Evolutionary conservation across 2,888 invertebrate species (phyloP).

Genomic region (Athalia cordata): DNA sequence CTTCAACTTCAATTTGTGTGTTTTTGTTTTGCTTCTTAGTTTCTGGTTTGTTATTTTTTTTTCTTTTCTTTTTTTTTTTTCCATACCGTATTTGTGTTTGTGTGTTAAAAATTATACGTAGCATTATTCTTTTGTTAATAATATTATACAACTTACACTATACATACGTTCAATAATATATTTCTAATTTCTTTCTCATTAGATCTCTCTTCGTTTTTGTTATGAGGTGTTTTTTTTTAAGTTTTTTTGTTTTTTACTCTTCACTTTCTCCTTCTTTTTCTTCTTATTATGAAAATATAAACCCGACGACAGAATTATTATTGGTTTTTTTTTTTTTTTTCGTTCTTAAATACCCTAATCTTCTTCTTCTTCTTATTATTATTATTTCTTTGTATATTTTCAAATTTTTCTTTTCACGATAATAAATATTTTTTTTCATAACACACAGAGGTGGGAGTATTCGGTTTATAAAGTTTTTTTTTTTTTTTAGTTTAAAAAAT

Average conservation of each 20-base stretch:
- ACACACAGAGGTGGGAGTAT: no score
- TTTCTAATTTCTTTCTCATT: neutral
- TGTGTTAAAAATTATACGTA: no score
- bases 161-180: no score
- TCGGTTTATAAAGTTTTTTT: conserved; percentile 30
- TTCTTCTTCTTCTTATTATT: neutral
- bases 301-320: conserved; percentile 1
- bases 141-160: no score
- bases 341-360: neutral
- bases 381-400: neutral
- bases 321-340: neutral
- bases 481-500: no score
- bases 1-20: no score
- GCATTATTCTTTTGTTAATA: no score
- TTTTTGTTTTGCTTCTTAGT: no score
- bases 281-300: conserved; percentile 30
- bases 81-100: no score
- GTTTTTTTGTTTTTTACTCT: neutral
- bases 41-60: no score
- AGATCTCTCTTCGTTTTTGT: neutral
- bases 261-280: neutral
- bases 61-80: no score
- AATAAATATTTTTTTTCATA: no score
- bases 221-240: neutral
- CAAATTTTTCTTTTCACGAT: neutral